These are phyloP conservation scores for Hartigia nigra DNA, from an alignment of 2,888 invertebrate genomes.

Conservation along the genomic window DNA sequence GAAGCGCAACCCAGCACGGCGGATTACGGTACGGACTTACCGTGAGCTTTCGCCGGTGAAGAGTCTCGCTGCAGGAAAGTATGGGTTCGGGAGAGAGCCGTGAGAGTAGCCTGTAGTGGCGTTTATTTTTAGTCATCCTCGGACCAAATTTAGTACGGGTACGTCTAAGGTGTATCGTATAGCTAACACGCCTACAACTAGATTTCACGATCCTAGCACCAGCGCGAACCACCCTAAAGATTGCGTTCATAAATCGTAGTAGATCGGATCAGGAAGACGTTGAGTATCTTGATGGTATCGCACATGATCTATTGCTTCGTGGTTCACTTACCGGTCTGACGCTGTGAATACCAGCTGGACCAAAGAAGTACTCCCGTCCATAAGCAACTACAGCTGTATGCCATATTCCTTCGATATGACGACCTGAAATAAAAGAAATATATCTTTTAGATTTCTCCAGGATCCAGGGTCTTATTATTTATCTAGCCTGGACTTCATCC, in stretches of 20 bases:
- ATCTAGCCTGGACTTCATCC: background rate
- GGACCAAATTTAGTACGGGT: constrained; percentile 64
- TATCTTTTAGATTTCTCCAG: background rate
- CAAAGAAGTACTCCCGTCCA: constrained; percentile 89
- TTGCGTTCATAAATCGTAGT: background rate
- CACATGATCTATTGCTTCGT: background rate
- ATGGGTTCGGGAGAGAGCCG: constrained; percentile 38
- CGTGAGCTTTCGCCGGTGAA: constrained; percentile 43
- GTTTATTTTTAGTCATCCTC: constrained; percentile 60
- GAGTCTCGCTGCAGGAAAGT: constrained; percentile 43
- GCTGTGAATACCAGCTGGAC: constrained; percentile 81
- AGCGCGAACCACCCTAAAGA: background rate
- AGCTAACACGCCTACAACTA: constrained; percentile 45
- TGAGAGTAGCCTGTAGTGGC: constrained; percentile 35
- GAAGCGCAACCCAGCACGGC: background rate
- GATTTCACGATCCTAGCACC: constrained; percentile 24
- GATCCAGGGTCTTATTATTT: background rate
- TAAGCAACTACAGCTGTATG: constrained; percentile 93
- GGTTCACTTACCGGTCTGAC: constrained; percentile 83
- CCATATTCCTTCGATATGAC: constrained; percentile 90
- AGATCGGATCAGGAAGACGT: background rate
- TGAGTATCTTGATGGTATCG: background rate
- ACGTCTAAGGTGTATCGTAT: constrained; percentile 57
- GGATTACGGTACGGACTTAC: constrained; percentile 38
- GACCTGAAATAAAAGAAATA: constrained; percentile 70